Percentiles rank a stretch among this genome's conserved stretches.
phyloP scores from a whole-genome alignment of 2,888 invertebrate species.

The Cantharis flavilabris region DNA sequence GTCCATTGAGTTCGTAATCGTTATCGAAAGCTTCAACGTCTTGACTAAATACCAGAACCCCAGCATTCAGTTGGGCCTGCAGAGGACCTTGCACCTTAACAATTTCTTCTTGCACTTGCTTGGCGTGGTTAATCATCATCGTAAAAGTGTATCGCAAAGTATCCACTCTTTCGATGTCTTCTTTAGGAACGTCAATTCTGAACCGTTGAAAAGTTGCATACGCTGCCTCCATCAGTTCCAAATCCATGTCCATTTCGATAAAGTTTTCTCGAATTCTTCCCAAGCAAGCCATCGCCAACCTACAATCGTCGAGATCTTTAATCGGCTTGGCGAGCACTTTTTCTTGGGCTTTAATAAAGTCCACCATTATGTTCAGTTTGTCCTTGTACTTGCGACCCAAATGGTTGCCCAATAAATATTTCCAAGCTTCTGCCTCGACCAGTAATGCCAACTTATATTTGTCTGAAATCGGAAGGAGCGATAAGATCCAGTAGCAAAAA shows the following conservation, averaged over 20 bases:
- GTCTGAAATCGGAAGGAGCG: constrained; percentile 54
- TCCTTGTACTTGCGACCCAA: constrained; percentile 71
- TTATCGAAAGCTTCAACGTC: constrained; percentile 72
- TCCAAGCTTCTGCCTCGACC: constrained; percentile 82
- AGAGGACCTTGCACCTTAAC: constrained; percentile 78
- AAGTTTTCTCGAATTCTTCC: constrained; percentile 76
- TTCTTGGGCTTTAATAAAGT: constrained; percentile 77
- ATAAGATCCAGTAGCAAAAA: background rate
- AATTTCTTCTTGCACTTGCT: constrained; percentile 58
- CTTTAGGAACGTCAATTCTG: constrained; percentile 70
- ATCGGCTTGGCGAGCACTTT: constrained; percentile 71
- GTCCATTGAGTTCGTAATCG: constrained; percentile 78
- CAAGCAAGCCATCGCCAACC: constrained; percentile 77
- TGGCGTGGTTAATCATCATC: constrained; percentile 67
- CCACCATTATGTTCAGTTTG: constrained; percentile 70
- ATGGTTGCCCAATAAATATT: constrained; percentile 70
- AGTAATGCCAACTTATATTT: constrained; percentile 68
- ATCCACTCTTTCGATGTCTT: constrained; percentile 80
- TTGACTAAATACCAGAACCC: constrained; percentile 67
- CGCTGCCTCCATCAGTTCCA: constrained; percentile 79
- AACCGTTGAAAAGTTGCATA: constrained; percentile 73
- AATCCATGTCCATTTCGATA: constrained; percentile 78
- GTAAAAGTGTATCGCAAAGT: constrained; percentile 77
- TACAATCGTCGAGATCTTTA: constrained; percentile 77
- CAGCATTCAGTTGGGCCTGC: constrained; percentile 71